Evolutionary conservation across 2,797 vertebrate species (phyloP).

Genomic region (Lates japonicus): DNA sequence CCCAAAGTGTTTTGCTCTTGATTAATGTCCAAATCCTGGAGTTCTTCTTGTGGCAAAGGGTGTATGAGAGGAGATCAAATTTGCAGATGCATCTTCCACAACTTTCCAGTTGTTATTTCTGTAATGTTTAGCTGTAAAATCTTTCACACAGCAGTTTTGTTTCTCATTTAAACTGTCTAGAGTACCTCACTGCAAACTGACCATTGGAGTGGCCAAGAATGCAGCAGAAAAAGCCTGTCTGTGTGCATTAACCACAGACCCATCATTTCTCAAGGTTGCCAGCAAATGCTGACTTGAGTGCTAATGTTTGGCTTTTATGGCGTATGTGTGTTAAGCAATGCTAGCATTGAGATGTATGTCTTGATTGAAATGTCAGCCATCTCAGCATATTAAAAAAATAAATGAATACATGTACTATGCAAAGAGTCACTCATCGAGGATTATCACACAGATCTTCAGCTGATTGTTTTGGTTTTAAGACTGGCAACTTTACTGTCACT

Average conservation of each 20-base stretch:
- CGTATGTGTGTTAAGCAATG: background rate
- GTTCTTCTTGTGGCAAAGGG: background rate
- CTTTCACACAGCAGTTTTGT: background rate
- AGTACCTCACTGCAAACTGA: background rate
- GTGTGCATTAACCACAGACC: background rate
- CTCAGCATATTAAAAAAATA: background rate
- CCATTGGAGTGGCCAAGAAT: background rate
- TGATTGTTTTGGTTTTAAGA: background rate
- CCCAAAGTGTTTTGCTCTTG: background rate
- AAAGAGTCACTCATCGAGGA: background rate
- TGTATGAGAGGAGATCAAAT: background rate
- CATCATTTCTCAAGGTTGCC: background rate
- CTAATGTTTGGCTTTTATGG: background rate
- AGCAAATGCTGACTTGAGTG: background rate
- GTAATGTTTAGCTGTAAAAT: background rate
- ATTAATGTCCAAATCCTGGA: constrained; percentile 3
- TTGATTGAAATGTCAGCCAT: too few relatives aligned
- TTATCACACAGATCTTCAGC: background rate
- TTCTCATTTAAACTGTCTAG: background rate
- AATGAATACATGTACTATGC: background rate
- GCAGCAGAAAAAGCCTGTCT: background rate
- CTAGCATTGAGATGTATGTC: background rate
- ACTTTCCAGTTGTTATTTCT: background rate
- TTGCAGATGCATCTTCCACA: background rate
- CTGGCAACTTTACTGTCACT: too few relatives aligned